A percentile compares a stretch with the other conserved stretches of the same genome.
phyloP scores from a whole-genome alignment of 1,140 invertebrate genomes.

The Psix sp. region DNA sequence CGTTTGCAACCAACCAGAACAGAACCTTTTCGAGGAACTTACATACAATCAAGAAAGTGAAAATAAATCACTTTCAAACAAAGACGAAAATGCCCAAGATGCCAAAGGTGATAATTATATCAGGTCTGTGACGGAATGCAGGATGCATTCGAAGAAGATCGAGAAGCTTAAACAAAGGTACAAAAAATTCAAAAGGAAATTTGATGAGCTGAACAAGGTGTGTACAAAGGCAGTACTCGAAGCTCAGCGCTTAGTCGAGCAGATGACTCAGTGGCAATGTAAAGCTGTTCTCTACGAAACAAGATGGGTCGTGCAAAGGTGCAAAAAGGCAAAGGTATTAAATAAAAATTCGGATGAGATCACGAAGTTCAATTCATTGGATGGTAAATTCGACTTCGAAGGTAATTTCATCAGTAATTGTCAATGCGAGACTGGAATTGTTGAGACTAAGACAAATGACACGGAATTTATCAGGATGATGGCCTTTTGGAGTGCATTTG shows the following conservation, averaged over 20 bases:
- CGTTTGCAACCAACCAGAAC: not conserved
- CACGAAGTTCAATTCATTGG: not conserved
- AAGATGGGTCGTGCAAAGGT: slow-evolving; percentile 16
- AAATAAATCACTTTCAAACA: not conserved
- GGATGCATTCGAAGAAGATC: not conserved
- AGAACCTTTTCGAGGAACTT: slow-evolving; percentile 39
- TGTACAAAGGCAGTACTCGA: not conserved
- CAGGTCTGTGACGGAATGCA: slow-evolving; percentile 1
- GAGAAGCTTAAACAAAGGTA: not conserved
- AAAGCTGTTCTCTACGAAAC: slow-evolving; percentile 11
- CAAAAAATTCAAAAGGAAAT: not conserved
- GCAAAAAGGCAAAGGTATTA: not conserved
- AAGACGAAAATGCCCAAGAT: not conserved
- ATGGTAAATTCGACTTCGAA: not conserved
- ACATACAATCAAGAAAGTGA: not conserved
- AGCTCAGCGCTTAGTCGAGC: not conserved
- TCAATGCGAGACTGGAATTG: not conserved
- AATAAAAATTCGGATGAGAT: not conserved
- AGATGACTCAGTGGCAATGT: slow-evolving; percentile 19
- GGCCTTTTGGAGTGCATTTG: too few species aligned
- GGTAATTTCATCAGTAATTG: not conserved
- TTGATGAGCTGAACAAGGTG: not conserved
- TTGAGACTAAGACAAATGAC: too few species aligned
- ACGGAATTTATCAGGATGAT: too few species aligned
- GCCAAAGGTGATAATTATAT: not conserved